These are phyloP conservation scores for Bactericera cockerelli DNA, from an alignment of 1,140 invertebrate species.

Conservation along the genomic window DNA sequence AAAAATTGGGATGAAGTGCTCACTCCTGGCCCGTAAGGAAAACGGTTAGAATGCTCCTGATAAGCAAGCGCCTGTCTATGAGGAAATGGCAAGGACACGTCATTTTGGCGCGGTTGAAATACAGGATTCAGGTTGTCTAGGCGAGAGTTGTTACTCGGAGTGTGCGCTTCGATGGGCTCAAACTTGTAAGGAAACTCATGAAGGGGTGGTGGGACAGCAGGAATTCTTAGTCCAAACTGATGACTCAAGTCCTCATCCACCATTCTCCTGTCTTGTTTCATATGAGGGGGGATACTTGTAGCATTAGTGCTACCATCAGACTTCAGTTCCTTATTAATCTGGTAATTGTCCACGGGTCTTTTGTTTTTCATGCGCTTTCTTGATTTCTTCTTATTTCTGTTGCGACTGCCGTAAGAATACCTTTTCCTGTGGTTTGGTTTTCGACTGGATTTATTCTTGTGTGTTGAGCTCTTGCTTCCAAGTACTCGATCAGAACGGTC, in stretches of 20 bases:
- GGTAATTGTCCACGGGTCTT: not conserved
- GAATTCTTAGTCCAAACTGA: not conserved
- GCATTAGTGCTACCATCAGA: not conserved
- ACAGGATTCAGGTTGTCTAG: too few relatives aligned
- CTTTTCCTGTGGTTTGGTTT: not conserved
- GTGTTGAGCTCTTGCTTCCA: not conserved
- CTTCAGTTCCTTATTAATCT: not conserved
- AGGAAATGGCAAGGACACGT: not conserved
- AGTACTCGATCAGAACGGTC: not conserved
- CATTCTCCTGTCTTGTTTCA: constrained; percentile 3
- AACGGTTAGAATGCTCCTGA: too few relatives aligned
- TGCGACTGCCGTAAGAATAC: not conserved
- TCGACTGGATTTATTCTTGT: too few relatives aligned
- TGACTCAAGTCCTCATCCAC: not conserved
- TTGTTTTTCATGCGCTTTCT: not conserved
- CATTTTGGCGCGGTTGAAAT: not conserved
- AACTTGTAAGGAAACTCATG: too few relatives aligned
- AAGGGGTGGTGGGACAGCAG: not conserved
- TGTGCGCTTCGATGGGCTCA: too few relatives aligned
- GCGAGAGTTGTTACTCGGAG: too few relatives aligned
- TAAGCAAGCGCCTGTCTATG: too few relatives aligned
- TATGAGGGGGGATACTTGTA: not conserved
- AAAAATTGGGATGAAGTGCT: not conserved
- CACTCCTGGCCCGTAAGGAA: not conserved
- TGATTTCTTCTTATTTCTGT: not conserved